phyloP scores from a whole-genome alignment of 2,113 vertebrate species.

The Odontophorus gujanensis region DNA sequence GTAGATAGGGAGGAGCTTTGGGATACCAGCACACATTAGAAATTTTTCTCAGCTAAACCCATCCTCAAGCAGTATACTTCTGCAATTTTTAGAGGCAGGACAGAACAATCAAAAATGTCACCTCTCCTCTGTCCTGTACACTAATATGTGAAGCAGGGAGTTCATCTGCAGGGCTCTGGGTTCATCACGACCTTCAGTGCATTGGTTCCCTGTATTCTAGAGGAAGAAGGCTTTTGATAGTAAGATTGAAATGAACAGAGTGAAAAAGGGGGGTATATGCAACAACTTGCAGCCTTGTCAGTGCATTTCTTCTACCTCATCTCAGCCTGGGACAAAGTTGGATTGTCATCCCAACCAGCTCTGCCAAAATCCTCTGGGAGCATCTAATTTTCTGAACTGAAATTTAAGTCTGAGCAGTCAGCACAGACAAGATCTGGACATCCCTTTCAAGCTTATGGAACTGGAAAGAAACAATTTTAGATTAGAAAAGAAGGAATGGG shows the following conservation, averaged over 20 bases:
- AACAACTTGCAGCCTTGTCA: background rate
- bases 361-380: background rate
- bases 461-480: background rate
- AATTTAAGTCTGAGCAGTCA: background rate
- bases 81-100: background rate
- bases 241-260: background rate
- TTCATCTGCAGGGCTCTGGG: background rate
- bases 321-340: fast-evolving
- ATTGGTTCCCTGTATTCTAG: background rate
- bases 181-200: background rate
- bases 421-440: background rate
- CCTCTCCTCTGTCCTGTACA: background rate
- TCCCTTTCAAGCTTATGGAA: background rate
- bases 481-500: background rate
- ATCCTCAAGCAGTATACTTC: background rate
- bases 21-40: background rate
- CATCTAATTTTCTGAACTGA: background rate
- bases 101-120: background rate
- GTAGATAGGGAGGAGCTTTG: constrained; percentile 10
- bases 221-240: background rate
- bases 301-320: background rate
- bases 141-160: background rate
- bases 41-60: background rate
- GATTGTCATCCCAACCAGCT: fast-evolving
- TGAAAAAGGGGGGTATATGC: background rate